Evolutionary conservation across 1,140 invertebrate species (phyloP), one percentile per base, ranked within the genome.

Genomic region (Nebria ingens): DNA sequence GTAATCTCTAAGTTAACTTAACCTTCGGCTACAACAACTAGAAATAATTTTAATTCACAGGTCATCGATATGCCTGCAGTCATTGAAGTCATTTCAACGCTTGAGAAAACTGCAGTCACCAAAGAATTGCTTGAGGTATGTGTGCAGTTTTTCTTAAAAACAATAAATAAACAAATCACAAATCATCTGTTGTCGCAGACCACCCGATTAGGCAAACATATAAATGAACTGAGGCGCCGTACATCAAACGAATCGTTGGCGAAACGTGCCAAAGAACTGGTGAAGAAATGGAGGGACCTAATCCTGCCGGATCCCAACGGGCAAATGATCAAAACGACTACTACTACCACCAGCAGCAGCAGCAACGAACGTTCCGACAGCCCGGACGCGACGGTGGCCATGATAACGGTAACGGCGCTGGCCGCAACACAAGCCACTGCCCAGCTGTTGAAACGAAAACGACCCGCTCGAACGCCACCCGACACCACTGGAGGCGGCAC

Each of bases 41-140:
- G 6, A 34, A 34, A 34, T 6, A 34, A 34, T 34, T 6, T 34
- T 59, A 23, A 60, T 65, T 81, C 81, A 55, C 69, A 97, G 93
- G 92, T 97, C 78, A 84, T 91, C 78, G 89, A 96, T 81, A 92
- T 95, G 88, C 84, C 82, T 68, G 78, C 84, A 68, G 91, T 95
- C 76, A 78, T 91, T 75, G 89, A 93, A 75, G 86, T 95, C 75
- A 90, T 97, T 77, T 82, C 86, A 71, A 79, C 87, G 69, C 79
- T 96, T 83, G 93, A 97, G 78, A 88, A 84, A 75, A 87, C 89
- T 72, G 81, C 86, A 73, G 90, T 97, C 76, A 94, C 92, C 73
- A 93, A 91, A 82, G 92, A 96, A 74, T 82, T 90, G 75, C 76
- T 96, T 76, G 92, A 95, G 85, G 91, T 93, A 77, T 75, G 19